These are phyloP conservation scores for Orchestia grillus DNA, from an alignment of 1,140 invertebrate genomes.

Conservation along the genomic window DNA sequence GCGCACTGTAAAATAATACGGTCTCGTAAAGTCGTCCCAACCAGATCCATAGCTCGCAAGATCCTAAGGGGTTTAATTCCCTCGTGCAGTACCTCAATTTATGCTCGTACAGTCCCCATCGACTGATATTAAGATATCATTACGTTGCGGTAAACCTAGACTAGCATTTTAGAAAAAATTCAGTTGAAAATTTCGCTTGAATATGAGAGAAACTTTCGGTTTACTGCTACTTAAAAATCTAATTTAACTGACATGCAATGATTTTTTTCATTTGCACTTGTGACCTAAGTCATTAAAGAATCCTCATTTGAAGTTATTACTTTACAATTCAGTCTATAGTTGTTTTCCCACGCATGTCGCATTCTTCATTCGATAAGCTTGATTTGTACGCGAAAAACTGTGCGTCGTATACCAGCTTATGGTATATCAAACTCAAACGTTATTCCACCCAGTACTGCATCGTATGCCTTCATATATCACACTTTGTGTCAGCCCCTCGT, in stretches of 20 bases:
- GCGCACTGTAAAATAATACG: neutral
- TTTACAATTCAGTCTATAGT: neutral
- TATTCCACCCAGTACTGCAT: neutral
- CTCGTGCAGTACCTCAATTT: neutral
- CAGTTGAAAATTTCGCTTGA: neutral
- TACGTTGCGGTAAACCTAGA: neutral
- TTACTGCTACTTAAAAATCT: neutral
- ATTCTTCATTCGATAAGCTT: neutral
- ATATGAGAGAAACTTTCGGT: neutral
- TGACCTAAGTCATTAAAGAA: neutral
- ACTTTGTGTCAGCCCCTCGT: no score
- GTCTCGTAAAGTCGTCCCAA: neutral
- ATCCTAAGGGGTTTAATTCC: neutral
- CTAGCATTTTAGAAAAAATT: neutral
- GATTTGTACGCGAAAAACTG: neutral
- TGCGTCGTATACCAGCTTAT: neutral
- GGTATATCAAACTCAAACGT: neutral
- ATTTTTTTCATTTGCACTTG: neutral
- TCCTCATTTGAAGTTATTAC: neutral
- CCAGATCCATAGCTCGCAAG: neutral
- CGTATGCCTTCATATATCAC: neutral
- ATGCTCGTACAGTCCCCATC: neutral
- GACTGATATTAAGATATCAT: neutral
- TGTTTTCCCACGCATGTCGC: neutral
- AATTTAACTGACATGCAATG: neutral